A percentile compares a stretch with the other conserved stretches of the same genome.
These are phyloP conservation scores for Hirtodrosophila confusa DNA, from an alignment of 2,888 invertebrate species.

Conservation along the genomic window DNA sequence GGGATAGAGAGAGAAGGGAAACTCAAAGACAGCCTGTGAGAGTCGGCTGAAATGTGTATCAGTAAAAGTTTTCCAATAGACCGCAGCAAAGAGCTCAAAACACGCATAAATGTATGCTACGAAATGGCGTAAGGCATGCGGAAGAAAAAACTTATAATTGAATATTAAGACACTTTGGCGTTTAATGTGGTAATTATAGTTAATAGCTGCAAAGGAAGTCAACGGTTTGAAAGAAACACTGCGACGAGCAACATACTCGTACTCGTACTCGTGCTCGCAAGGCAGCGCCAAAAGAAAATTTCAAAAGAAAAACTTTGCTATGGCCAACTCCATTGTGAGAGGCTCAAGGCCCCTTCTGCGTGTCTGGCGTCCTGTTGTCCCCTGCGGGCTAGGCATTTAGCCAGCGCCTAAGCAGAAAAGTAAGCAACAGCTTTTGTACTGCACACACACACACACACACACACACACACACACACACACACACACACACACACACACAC, in stretches of 20 bases:
- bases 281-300: constrained; percentile 19
- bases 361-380: constrained; percentile 15
- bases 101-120: constrained; percentile 46
- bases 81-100: constrained; percentile 42
- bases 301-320: constrained; percentile 41
- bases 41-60: constrained; percentile 30
- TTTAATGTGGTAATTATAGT: constrained; percentile 80
- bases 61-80: constrained; percentile 65
- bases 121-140: constrained; percentile 13
- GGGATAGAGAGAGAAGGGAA: constrained; percentile 14
- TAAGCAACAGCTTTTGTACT: constrained; percentile 74
- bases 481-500: constrained; percentile 17
- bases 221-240: constrained; percentile 57
- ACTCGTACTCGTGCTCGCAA: constrained; percentile 1
- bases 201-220: constrained; percentile 71
- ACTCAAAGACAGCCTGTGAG: constrained; percentile 11
- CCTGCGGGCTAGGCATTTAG: constrained; percentile 73
- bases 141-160: constrained; percentile 71
- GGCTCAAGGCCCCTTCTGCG: constrained; percentile 3
- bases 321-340: constrained; percentile 39
- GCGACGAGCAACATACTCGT: constrained; percentile 24
- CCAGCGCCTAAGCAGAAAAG: constrained; percentile 71
- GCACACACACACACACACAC: constrained; percentile 21
- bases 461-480: too few species aligned
- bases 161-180: constrained; percentile 80